These are phyloP conservation scores for Pteromalus puparum DNA, from an alignment of 1,140 invertebrate species.

Conservation along the genomic window DNA sequence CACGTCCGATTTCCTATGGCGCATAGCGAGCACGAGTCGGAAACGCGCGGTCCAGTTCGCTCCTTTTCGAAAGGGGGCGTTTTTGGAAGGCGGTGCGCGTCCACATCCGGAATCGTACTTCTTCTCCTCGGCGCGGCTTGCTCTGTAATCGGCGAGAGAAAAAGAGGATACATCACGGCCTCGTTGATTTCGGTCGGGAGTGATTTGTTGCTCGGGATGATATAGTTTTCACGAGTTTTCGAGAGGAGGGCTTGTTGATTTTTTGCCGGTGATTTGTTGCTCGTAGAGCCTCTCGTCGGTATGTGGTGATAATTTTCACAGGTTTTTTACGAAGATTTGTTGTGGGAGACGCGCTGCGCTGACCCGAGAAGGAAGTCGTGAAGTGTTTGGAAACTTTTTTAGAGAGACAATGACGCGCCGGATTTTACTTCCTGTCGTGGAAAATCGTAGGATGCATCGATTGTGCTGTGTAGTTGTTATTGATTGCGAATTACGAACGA, in stretches of 20 bases:
- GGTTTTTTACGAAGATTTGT: neutral
- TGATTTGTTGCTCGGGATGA: constrained; percentile 16
- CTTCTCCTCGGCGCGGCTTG: neutral
- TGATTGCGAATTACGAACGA: no score
- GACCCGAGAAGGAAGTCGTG: no score
- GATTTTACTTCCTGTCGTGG: no score
- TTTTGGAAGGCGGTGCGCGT: neutral
- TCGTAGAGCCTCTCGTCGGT: neutral
- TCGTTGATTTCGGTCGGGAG: constrained; percentile 11
- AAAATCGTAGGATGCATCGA: no score
- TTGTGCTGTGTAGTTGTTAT: no score
- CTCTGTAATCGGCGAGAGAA: neutral
- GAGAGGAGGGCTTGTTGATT: neutral
- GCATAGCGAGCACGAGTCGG: neutral
- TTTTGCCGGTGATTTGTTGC: constrained; percentile 15
- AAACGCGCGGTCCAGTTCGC: constrained; percentile 12
- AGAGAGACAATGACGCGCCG: no score
- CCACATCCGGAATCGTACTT: constrained; percentile 11
- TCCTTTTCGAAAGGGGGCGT: constrained; percentile 14
- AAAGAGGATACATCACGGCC: neutral
- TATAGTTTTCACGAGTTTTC: neutral
- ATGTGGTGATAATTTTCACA: neutral
- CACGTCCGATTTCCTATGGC: neutral
- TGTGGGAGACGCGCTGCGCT: neutral
- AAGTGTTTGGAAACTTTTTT: no score